Evolutionary conservation across 2,888 invertebrate species (phyloP).

Genomic region (Pristionchus entomophagus): DNA sequence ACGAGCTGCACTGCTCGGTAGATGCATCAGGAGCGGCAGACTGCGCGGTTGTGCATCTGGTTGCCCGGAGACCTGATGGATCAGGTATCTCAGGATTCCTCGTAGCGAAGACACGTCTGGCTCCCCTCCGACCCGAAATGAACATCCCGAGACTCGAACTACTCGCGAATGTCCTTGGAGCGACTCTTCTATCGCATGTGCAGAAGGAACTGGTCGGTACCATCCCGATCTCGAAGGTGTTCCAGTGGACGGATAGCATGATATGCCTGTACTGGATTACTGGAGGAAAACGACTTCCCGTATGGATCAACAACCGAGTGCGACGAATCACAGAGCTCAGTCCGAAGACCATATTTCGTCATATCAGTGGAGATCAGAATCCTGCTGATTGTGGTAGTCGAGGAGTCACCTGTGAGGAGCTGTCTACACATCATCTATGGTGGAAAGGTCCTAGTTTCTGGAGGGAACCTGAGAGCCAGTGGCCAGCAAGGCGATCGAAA

Average conservation of each 20-base stretch:
- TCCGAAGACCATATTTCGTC: neutral
- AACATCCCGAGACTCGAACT: constrained; percentile 50
- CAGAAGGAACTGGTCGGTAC: constrained; percentile 20
- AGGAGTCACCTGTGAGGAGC: neutral
- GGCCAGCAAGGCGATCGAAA: neutral
- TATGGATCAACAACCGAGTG: neutral
- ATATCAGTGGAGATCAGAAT: neutral
- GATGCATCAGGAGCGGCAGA: constrained; percentile 36
- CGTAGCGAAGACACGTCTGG: constrained; percentile 11
- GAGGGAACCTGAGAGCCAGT: neutral
- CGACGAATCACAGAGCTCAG: neutral
- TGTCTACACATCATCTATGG: neutral
- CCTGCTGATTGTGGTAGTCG: constrained; percentile 37
- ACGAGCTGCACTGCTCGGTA: constrained; percentile 43
- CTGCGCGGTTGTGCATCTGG: neutral
- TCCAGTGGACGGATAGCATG: constrained; percentile 54
- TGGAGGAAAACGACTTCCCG: neutral
- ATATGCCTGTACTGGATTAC: constrained; percentile 28
- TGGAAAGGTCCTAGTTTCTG: constrained; percentile 34
- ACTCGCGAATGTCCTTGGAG: constrained; percentile 44
- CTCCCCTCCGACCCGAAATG: neutral
- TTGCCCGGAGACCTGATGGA: constrained; percentile 35
- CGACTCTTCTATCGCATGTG: neutral
- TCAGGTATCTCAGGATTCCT: neutral
- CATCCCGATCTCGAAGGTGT: neutral